A percentile compares a stretch with the other conserved stretches of the same genome.
phyloP scores from a whole-genome alignment of 2,888 invertebrate genomes.

The Meteorus colon region DNA sequence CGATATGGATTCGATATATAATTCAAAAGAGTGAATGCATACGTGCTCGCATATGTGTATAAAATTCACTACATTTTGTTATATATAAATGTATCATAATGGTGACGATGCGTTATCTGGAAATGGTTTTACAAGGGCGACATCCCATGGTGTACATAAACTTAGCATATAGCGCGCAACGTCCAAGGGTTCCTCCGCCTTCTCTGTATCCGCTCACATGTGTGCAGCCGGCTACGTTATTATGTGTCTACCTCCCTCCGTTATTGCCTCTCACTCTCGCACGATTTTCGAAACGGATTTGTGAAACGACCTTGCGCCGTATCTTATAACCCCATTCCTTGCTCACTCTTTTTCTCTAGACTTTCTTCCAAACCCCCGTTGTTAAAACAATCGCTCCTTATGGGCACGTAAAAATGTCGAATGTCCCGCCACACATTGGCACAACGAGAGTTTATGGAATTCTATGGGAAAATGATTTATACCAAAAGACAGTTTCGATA shows the following conservation, averaged over 20 bases:
- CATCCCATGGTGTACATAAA: conserved; percentile 71
- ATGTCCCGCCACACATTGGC: conserved; percentile 25
- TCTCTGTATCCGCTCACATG: conserved; percentile 35
- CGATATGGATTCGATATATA: conserved; percentile 69
- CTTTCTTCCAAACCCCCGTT: conserved; percentile 15
- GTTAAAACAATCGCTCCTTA: conserved; percentile 64
- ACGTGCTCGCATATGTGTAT: conserved; percentile 44
- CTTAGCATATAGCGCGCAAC: conserved; percentile 60
- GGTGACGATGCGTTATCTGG: conserved; percentile 70
- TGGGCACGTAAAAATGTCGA: conserved; percentile 62
- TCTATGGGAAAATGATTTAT: conserved; percentile 42
- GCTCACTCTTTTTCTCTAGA: not conserved
- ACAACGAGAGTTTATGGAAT: conserved; percentile 36
- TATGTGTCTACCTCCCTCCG: conserved; percentile 40
- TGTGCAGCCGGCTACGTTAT: conserved; percentile 48
- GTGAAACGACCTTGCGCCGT: conserved; percentile 46
- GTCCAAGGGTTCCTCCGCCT: conserved; percentile 40
- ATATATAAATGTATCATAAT: conserved; percentile 50
- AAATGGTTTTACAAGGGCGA: conserved; percentile 73
- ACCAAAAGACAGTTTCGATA: conserved; percentile 15
- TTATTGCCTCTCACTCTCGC: conserved; percentile 20
- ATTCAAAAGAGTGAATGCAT: conserved; percentile 54
- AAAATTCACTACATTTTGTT: conserved; percentile 40
- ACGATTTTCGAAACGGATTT: conserved; percentile 42
- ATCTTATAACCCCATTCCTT: conserved; percentile 37